These are phyloP conservation scores for Orcinus orca DNA, from an alignment of 2,113 vertebrate species.

Conservation along the genomic window DNA sequence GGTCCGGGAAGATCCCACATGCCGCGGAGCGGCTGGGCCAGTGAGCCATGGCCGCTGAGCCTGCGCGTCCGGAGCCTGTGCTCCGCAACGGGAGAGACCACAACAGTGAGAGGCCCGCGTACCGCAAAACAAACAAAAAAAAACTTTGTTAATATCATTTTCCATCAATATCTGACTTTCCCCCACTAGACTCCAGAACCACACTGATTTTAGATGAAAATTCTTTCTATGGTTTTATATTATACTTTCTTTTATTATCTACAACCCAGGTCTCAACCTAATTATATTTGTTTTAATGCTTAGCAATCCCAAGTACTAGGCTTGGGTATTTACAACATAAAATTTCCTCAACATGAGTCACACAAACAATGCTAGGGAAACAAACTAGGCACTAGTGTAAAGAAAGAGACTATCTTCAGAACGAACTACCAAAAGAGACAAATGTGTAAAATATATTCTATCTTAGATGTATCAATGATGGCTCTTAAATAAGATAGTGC, in stretches of 20 bases:
- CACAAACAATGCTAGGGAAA: neutral
- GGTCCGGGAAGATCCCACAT: no score
- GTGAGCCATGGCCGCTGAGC: no score
- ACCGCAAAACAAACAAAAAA: no score
- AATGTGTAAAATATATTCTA: neutral
- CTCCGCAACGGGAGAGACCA: no score
- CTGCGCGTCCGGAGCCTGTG: no score
- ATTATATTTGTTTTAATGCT: neutral
- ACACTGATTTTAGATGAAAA: neutral
- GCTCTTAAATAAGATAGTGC: neutral
- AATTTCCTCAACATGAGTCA: conserved; percentile 20
- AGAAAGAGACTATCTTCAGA: neutral
- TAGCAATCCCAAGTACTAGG: neutral
- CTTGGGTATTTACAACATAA: neutral
- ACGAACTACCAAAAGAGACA: neutral
- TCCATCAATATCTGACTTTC: neutral
- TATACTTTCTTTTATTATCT: neutral
- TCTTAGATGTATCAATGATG: neutral
- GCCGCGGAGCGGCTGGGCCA: no score
- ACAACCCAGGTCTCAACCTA: neutral
- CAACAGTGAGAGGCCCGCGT: no score
- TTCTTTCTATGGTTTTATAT: neutral
- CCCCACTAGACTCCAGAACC: neutral
- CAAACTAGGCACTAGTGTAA: neutral
- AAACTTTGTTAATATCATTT: neutral